Evolutionary conservation across 2,888 invertebrate genomes (phyloP), one percentile per base, ranked within the genome.

Genomic region (Sympetrum striolatum): DNA sequence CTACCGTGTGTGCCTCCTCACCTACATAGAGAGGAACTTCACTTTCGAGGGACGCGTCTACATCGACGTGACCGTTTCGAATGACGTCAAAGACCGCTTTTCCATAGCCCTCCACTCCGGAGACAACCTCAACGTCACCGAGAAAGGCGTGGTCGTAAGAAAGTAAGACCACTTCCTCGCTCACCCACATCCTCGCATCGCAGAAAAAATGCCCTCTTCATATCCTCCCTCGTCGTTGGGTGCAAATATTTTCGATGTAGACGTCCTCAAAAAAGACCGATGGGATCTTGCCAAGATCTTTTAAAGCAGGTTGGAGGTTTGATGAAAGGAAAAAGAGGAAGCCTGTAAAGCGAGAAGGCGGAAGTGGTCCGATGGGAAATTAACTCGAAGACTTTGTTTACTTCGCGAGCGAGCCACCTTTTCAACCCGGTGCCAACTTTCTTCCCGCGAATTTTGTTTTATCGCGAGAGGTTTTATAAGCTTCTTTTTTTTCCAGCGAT

Each of bases 21-120:
- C 86, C 10, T 60, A 60, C 60, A 60, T 86, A 37, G 86, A 86
- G 37, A 37, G 31, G 35, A 86, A 86, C 86, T 86, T 86, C 81
- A 81, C 82, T 10, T 90, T 90, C 90, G 81, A 81, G 53, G 90
- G 90, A n/a, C 82, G 81, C 25, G 90, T 90, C 5, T 90, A 64
- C 73, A 90, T 90, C 82, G 81, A 90, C 64, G 81, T 90, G 39
- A 82, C 73, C 58, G 82, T 90, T 25, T 39, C 37, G 10, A n/a
- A 22, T 44, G 82, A 82, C 64, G 60, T 44, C 15, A 44, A 73
- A 37, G 39, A 73, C 48, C 82, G 64, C 60, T 60, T 39, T 37
- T 64, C 81, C 58, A 82, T 90, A 35, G 82, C 81, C 37, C 79
- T 90, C 58, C 90, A 90, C 37, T 39, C 73, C 64, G 90, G 64